phyloP scores from a whole-genome alignment of 2,888 invertebrate genomes.

The Dryomyza anilis region DNA sequence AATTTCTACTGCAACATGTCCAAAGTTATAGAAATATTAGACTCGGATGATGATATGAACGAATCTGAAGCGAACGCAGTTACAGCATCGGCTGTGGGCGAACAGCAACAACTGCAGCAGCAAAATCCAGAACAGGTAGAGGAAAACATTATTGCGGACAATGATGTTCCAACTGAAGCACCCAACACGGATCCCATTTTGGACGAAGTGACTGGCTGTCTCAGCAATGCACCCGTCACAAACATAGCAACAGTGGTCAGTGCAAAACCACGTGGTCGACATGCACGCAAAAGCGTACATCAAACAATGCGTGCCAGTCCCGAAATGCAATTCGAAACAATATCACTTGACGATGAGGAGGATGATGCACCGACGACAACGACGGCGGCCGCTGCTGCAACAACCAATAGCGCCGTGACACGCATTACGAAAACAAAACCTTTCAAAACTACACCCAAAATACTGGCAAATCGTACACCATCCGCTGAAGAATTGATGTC shows the following conservation, averaged over 20 bases:
- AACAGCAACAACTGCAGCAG: too few relatives aligned
- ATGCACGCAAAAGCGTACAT: conserved; percentile 36
- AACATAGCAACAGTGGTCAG: too few relatives aligned
- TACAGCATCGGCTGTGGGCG: too few relatives aligned
- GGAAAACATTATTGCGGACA: too few relatives aligned
- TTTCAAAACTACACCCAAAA: conserved; percentile 31
- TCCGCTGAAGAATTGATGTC: conserved; percentile 16
- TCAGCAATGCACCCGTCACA: too few relatives aligned
- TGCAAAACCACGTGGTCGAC: conserved; percentile 26
- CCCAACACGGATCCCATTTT: too few relatives aligned
- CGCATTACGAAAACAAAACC: conserved; percentile 23
- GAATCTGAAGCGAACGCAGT: background rate
- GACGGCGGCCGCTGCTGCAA: background rate
- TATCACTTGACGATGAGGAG: conserved; percentile 37
- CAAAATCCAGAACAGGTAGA: too few relatives aligned
- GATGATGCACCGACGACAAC: conserved; percentile 5
- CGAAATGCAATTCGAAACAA: conserved; percentile 40
- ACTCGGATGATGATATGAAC: conserved; percentile 38
- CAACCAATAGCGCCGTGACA: background rate
- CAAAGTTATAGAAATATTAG: conserved; percentile 39
- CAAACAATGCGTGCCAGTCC: conserved; percentile 35
- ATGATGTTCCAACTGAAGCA: too few relatives aligned
- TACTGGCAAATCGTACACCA: conserved; percentile 16
- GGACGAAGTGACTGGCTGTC: too few relatives aligned
- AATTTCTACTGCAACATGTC: too few relatives aligned